Base-by-base conservation (phyloP, 2,113 vertebrate genomes). In the Sebastes schlegelii region DNA sequence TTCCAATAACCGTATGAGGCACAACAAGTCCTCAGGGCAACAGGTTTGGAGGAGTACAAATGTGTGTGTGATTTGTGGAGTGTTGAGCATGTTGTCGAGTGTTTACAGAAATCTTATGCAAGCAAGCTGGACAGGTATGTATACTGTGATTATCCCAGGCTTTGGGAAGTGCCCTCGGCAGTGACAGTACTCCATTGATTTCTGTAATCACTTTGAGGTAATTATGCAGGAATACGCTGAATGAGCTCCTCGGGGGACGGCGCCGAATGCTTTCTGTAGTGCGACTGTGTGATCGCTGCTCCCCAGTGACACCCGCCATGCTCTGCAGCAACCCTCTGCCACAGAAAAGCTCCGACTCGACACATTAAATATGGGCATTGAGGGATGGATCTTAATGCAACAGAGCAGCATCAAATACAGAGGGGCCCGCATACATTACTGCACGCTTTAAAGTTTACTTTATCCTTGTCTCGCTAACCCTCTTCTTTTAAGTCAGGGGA, bases 141-240 rank as follows among this genome's bases (percentile, higher is more conserved):
- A 77, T 76, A 57, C 82, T 86, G 88, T 90, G 82, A 92, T 91
- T 90, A 92, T 74, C 55, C 55, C 3, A 74, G 54, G 80, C 73
- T 86, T 69, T 82, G 79, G 68, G 49, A 75, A 85, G 82, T 72
- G 83, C 86, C 80, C 72, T 75, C 42, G 34, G 86, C 84, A 68
- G 70, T 72, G 87, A 90, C 69, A 80, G 83, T 79, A 78, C 80
- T 66, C 71, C 85, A 93, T 90, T 92, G 92, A 94, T 93, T 94
- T 87, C 78, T 79, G 57, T 92, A 91, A 94, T 91, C 89, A 90
- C 90, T 90, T 89, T 81, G 85, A 90, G 88, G 88, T 94, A 91
- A 95, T 95, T 93, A 94, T 91, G 80, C 89, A 89, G 90, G 64
- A 92, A 93, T 89, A 84, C 51, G 84, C 91, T 92, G 91, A 93